Evolutionary conservation across 2,797 vertebrate genomes (phyloP).

Genomic region (Varecia variegata): DNA sequence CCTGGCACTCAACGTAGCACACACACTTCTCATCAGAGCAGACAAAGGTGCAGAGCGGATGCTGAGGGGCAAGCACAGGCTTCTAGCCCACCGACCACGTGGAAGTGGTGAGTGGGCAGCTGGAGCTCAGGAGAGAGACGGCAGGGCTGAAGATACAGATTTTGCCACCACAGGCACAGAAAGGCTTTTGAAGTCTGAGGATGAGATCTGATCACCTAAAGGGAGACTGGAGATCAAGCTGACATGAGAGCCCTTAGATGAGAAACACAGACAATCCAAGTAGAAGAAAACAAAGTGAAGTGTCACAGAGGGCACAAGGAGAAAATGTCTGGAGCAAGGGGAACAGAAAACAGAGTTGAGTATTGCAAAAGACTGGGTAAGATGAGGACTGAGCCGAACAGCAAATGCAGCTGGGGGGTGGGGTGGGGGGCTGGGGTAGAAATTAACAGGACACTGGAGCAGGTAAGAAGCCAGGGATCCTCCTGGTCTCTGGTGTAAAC

Average conservation of each 20-base stretch:
- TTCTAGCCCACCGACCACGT: neutral
- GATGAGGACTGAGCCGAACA: neutral
- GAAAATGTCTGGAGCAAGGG: neutral
- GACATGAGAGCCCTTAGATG: neutral
- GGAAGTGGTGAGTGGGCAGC: neutral
- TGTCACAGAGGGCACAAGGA: neutral
- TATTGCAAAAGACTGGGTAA: neutral
- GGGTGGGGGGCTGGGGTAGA: fast-evolving
- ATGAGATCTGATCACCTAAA: neutral
- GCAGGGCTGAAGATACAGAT: neutral
- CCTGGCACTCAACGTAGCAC: fast-evolving
- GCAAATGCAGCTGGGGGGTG: neutral
- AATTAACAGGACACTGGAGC: neutral
- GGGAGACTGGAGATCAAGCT: neutral
- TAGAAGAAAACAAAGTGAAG: neutral
- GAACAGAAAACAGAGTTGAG: neutral
- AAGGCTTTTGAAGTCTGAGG: neutral
- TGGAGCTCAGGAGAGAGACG: neutral
- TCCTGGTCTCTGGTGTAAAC: neutral
- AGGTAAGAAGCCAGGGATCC: neutral
- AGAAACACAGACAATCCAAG: neutral
- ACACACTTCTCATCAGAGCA: neutral
- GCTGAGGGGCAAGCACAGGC: fast-evolving
- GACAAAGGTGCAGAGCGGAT: neutral
- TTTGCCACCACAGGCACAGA: neutral